Evolutionary conservation across 1,140 invertebrate genomes (phyloP), one percentile per base, ranked within the genome.

Genomic region (Pseudomyrmex gracilis): DNA sequence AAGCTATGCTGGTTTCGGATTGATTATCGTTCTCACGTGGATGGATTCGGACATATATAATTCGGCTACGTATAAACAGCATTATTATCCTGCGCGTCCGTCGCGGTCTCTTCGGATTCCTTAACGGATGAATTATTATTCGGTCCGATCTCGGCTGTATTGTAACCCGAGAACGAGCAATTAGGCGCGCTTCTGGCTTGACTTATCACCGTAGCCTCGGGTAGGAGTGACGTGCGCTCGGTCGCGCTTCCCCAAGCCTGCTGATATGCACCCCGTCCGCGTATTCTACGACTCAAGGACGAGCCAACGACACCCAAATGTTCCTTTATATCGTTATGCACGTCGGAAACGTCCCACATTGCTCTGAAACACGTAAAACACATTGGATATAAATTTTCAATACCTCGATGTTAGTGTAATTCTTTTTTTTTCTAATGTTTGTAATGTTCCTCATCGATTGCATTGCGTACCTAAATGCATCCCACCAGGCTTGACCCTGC

Each of bases 291-390:
- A 90, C 96, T 97, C 76, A 97, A 95, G 2, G 97, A 97, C 82
- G 96, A 97, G 22, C 97, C 96, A 45, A 99, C 97, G 76, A 98
- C 97, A 10, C 97, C 97, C 70, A 99, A 95, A 92, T 99, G 98
- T 91, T 99, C 98, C 71, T 97, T 96, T 51, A 99, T 97, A 93
- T 99, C 98, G 83, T 97, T 96, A 63, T 97, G 97, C 24, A 99
- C 98, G 94, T 99, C 98, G 0, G 98, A 98, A 8, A 99, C 96
- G 93, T 99, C 98, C 97, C 98, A 98, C 97, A 99, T 99, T 15
- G 97, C 97, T 78, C 95, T 93, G 82, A 95, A 96, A 24, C n/a
- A 61, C 0, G 43, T 53, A 15, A 8, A 49, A 47, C 9, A 45
- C 20, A 64, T 9, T 9, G 5, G n/a, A 12, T 12, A 15, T 77